Percentiles rank a stretch among this genome's conserved stretches.
Conservation (phyloP, 2,113 vertebrate genomes). For the Syngnathus typhle region DNA sequence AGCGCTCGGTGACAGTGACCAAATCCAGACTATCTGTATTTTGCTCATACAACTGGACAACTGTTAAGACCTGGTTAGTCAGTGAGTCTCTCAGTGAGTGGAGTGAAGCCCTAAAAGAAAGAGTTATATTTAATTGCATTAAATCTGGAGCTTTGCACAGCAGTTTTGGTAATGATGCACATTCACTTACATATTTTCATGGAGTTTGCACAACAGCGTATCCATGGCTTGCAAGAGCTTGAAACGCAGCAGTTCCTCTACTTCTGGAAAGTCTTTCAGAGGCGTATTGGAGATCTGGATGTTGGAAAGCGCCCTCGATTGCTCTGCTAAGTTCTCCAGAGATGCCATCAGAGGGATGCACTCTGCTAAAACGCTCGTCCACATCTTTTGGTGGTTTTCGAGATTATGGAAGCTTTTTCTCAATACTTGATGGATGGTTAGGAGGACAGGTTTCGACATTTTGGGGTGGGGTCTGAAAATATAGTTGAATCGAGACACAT, state of each 20-base stretch:
- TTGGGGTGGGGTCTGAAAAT: neutral
- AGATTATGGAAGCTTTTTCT: conserved; percentile 67
- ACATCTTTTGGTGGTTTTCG: conserved; percentile 62
- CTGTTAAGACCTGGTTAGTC: conserved; percentile 60
- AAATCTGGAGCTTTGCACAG: neutral
- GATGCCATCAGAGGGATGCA: conserved; percentile 70
- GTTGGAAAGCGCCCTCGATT: conserved; percentile 68
- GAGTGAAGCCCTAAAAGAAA: conserved; percentile 63
- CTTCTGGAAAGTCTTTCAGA: conserved; percentile 65
- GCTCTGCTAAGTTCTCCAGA: conserved; percentile 77
- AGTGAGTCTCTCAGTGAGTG: conserved; percentile 71
- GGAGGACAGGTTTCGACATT: conserved; percentile 54
- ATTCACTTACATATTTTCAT: conserved; percentile 72
- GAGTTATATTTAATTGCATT: no score
- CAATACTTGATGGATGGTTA: conserved; percentile 59
- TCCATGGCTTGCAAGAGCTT: conserved; percentile 76
- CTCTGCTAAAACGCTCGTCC: conserved; percentile 57
- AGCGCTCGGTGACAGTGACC: conserved; percentile 55
- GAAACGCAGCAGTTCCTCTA: conserved; percentile 69
- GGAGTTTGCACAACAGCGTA: conserved; percentile 64
- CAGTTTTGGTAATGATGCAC: neutral
- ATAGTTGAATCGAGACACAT: neutral
- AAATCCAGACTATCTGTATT: conserved; percentile 52
- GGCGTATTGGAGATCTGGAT: conserved; percentile 62
- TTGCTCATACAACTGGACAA: conserved; percentile 72